A percentile compares a stretch with the other conserved stretches of the same genome.
Conservation (phyloP, 2,113 vertebrate genomes). For the Misgurnus anguillicaudatus region DNA sequence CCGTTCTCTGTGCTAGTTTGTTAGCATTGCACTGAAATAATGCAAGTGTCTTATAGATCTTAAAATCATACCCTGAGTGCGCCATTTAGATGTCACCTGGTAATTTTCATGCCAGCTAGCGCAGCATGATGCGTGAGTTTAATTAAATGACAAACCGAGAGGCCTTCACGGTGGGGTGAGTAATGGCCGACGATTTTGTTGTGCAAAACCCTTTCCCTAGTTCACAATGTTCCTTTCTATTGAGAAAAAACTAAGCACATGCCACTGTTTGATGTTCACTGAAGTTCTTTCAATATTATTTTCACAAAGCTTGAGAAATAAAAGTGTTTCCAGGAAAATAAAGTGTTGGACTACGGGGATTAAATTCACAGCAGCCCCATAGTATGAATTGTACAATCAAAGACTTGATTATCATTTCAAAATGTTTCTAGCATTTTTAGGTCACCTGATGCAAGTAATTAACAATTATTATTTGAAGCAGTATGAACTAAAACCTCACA, state of each 20-base stretch:
- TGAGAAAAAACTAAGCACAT: slow-evolving; percentile 8
- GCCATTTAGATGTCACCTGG: not conserved
- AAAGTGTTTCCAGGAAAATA: slow-evolving; percentile 15
- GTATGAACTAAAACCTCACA: too few relatives aligned
- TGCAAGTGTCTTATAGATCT: not conserved
- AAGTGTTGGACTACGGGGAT: slow-evolving; percentile 5
- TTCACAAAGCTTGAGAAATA: slow-evolving; percentile 20
- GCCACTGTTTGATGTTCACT: slow-evolving; percentile 3
- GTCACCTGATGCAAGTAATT: too few relatives aligned
- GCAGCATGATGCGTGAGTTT: not conserved
- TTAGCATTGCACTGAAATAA: not conserved
- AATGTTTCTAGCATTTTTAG: slow-evolving; percentile 6
- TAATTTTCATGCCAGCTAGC: not conserved
- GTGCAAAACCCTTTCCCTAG: slow-evolving; percentile 1
- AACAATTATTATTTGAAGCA: too few relatives aligned
- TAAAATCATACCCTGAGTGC: not conserved
- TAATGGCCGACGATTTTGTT: slow-evolving; percentile 23
- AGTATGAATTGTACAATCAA: not conserved
- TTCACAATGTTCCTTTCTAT: slow-evolving; percentile 20
- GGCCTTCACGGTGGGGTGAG: slow-evolving; percentile 13
- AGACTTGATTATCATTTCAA: not conserved
- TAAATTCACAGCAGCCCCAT: not conserved
- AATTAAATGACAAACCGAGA: slow-evolving; percentile 29
- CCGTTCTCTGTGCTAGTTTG: not conserved
- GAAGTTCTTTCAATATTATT: slow-evolving; percentile 22